A percentile compares a stretch with the other conserved stretches of the same genome.
phyloP scores from a whole-genome alignment of 2,797 vertebrate genomes.

The Neosilurus hyrtlii region DNA sequence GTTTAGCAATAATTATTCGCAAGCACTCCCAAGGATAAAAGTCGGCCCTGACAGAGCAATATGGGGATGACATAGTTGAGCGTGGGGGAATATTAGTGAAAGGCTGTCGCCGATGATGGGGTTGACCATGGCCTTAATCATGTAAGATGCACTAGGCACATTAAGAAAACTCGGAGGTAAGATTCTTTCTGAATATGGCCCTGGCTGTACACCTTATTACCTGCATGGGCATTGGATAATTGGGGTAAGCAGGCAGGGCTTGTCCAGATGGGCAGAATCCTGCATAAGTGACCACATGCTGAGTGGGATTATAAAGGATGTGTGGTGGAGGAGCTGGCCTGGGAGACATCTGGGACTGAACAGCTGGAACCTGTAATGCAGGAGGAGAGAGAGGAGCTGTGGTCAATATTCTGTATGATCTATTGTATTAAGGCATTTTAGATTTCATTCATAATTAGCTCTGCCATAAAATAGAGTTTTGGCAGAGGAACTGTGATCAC shows the following conservation, averaged over 20 bases:
- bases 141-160: neutral
- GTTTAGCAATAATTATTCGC: no score
- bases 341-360: conserved; percentile 65
- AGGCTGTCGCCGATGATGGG: neutral
- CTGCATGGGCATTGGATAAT: conserved; percentile 81
- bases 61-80: neutral
- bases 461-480: no score
- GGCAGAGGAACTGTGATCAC: no score
- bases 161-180: no score
- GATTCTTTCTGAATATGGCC: no score
- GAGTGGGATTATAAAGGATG: conserved; percentile 87
- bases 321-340: conserved; percentile 79
- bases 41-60: no score
- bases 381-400: neutral
- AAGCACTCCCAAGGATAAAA: no score
- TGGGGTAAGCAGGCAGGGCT: conserved; percentile 80
- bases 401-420: neutral
- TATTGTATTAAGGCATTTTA: no score
- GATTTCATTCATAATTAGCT: no score
- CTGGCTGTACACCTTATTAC: conserved; percentile 9
- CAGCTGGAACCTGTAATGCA: conserved; percentile 74
- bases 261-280: conserved; percentile 79
- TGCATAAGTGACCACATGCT: conserved; percentile 83
- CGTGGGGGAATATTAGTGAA: neutral
- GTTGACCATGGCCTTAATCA: neutral